phyloP scores from a whole-genome alignment of 2,888 invertebrate species.

The Pheosia gnoma region DNA sequence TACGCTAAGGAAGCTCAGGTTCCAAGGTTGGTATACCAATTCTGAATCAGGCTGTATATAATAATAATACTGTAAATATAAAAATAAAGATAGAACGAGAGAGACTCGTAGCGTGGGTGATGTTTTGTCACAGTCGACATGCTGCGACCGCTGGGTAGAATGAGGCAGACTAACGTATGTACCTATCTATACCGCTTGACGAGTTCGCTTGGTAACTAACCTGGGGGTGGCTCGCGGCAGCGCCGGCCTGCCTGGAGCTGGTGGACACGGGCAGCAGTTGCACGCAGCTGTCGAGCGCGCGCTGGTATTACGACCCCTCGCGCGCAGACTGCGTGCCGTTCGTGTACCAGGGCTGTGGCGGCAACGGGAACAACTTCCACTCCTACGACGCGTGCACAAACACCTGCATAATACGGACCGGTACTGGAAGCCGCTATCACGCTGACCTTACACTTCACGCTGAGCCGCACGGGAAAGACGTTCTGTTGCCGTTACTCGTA shows the following conservation, averaged over 20 bases:
- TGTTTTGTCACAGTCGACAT: too few relatives aligned
- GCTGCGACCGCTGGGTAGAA: too few relatives aligned
- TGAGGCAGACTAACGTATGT: background rate
- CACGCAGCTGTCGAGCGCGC: constrained; percentile 68
- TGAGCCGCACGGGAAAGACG: background rate
- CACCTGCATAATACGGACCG: constrained; percentile 50
- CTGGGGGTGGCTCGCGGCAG: constrained; percentile 50
- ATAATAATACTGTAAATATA: too few relatives aligned
- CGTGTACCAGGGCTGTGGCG: constrained; percentile 94
- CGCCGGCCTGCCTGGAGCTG: constrained; percentile 61
- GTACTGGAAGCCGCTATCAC: constrained; percentile 37
- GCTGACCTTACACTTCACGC: constrained; percentile 7
- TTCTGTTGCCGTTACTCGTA: background rate
- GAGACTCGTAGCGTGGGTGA: too few relatives aligned
- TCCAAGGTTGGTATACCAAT: too few relatives aligned
- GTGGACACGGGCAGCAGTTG: constrained; percentile 53
- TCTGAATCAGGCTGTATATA: too few relatives aligned
- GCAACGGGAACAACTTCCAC: constrained; percentile 93
- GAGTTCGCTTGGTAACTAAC: constrained; percentile 37
- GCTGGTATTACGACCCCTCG: constrained; percentile 89
- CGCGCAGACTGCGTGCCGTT: constrained; percentile 90
- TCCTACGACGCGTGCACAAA: constrained; percentile 87
- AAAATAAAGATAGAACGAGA: too few relatives aligned
- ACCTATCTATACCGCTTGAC: background rate
- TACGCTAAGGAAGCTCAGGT: too few relatives aligned